A percentile compares a stretch with the other conserved stretches of the same genome.
These are phyloP conservation scores for Decapterus maruadsi DNA, from an alignment of 2,797 vertebrate genomes.

Conservation along the genomic window DNA sequence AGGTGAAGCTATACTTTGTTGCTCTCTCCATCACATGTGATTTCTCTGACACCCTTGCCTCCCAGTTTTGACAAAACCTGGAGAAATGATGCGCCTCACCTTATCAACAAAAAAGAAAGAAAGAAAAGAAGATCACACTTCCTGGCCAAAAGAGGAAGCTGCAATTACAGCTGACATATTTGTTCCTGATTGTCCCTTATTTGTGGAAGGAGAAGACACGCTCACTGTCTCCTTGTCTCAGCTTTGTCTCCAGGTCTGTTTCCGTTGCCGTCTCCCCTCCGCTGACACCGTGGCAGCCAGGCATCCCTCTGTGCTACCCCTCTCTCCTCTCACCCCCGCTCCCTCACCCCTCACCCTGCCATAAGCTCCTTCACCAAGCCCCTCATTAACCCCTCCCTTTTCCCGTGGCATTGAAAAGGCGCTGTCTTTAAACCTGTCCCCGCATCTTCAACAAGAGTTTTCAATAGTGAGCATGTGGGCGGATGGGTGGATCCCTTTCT, in stretches of 20 bases:
- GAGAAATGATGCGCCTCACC: constrained; percentile 68
- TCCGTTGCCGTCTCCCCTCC: constrained; percentile 51
- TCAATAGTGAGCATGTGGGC: constrained; percentile 76
- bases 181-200: constrained; percentile 77
- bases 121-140: constrained; percentile 43
- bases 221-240: constrained; percentile 70
- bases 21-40: constrained; percentile 64
- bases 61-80: constrained; percentile 60
- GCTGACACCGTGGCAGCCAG: constrained; percentile 71
- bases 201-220: constrained; percentile 59
- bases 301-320: constrained; percentile 49
- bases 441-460: constrained; percentile 73
- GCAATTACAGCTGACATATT: constrained; percentile 76
- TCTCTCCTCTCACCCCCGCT: constrained; percentile 41
- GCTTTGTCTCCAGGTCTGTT: constrained; percentile 76
- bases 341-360: constrained; percentile 71
- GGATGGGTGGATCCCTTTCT: constrained; percentile 80
- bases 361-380: constrained; percentile 82
- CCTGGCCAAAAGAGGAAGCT: constrained; percentile 59
- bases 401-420: constrained; percentile 82
- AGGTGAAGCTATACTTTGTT: constrained; percentile 53
- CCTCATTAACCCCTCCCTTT: constrained; percentile 82
- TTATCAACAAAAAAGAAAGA: constrained; percentile 48
- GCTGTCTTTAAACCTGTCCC: constrained; percentile 83
- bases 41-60: constrained; percentile 43